Evolutionary conservation across 2,797 vertebrate genomes (phyloP).

Genomic region (Brachyalestes nurse): DNA sequence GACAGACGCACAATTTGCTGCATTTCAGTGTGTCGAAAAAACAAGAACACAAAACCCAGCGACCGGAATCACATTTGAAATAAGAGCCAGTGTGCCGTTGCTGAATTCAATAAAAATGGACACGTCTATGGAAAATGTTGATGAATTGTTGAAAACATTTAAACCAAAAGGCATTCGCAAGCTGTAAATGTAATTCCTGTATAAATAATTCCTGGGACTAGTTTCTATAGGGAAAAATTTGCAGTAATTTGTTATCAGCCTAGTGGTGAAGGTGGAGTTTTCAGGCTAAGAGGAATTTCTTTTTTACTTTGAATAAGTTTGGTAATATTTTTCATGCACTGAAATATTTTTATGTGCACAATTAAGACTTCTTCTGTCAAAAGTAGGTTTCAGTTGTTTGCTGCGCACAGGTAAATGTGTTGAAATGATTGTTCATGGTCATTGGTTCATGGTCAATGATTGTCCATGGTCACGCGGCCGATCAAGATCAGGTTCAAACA

Average conservation of each 20-base stretch:
- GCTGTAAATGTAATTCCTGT: not conserved
- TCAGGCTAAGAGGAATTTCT: not conserved
- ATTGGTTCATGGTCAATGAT: not conserved
- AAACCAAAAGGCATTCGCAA: not conserved
- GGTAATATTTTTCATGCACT: too few relatives aligned
- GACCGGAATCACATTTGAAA: not conserved
- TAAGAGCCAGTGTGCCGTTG: not conserved
- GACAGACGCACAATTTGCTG: not conserved
- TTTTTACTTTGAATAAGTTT: too few relatives aligned
- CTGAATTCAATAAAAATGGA: not conserved
- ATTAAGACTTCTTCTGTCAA: too few relatives aligned
- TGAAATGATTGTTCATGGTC: not conserved
- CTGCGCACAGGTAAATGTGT: too few relatives aligned
- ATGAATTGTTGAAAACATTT: too few relatives aligned
- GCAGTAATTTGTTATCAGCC: not conserved
- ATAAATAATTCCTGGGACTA: not conserved
- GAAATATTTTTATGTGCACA: too few relatives aligned
- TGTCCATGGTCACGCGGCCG: not conserved
- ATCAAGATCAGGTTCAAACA: not conserved
- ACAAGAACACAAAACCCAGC: not conserved
- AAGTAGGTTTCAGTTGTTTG: too few relatives aligned
- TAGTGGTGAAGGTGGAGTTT: not conserved
- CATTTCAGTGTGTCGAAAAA: not conserved
- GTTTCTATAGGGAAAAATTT: not conserved
- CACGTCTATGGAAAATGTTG: too few relatives aligned